Evolutionary conservation across 2,888 invertebrate genomes (phyloP).

Genomic region (Euzophera pinguis): DNA sequence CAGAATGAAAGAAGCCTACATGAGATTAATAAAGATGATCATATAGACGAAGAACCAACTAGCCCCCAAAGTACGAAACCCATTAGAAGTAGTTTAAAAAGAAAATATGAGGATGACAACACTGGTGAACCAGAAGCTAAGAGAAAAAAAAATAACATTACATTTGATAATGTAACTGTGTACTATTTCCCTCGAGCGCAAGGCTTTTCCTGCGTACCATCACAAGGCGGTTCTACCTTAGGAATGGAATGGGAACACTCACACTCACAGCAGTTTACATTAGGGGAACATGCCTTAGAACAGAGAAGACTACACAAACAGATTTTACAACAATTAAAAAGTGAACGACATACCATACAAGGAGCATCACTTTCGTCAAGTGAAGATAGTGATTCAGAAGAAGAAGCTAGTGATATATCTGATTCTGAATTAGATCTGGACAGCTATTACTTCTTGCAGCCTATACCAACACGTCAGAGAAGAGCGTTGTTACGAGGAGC

Average conservation of each 20-base stretch:
- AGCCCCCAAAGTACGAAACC: slow-evolving; percentile 39
- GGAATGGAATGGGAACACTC: slow-evolving; percentile 91
- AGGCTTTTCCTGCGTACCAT: slow-evolving; percentile 95
- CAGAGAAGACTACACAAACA: slow-evolving; percentile 92
- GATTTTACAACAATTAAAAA: slow-evolving; percentile 85
- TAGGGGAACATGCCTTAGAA: slow-evolving; percentile 93
- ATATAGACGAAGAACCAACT: slow-evolving; percentile 28
- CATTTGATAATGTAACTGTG: slow-evolving; percentile 95
- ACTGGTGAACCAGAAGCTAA: slow-evolving; percentile 71
- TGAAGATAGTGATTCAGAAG: slow-evolving; percentile 91
- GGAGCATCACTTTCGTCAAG: slow-evolving; percentile 84
- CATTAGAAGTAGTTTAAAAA: slow-evolving; percentile 83
- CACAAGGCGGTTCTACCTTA: slow-evolving; percentile 93
- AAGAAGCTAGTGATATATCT: slow-evolving; percentile 88
- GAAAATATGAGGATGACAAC: slow-evolving; percentile 70
- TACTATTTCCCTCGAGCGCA: slow-evolving; percentile 96
- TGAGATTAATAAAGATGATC: slow-evolving; percentile 27
- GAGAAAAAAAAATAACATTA: slow-evolving; percentile 89
- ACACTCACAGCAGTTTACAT: slow-evolving; percentile 87
- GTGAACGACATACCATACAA: slow-evolving; percentile 81
- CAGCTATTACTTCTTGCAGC: slow-evolving; percentile 94
- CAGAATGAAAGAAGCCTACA: slow-evolving; percentile 20
- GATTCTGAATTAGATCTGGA: slow-evolving; percentile 93
- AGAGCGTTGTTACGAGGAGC: slow-evolving; percentile 93
- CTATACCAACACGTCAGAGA: slow-evolving; percentile 94